Conservation (phyloP, 2,888 invertebrate species). For the Tipula helvola region DNA sequence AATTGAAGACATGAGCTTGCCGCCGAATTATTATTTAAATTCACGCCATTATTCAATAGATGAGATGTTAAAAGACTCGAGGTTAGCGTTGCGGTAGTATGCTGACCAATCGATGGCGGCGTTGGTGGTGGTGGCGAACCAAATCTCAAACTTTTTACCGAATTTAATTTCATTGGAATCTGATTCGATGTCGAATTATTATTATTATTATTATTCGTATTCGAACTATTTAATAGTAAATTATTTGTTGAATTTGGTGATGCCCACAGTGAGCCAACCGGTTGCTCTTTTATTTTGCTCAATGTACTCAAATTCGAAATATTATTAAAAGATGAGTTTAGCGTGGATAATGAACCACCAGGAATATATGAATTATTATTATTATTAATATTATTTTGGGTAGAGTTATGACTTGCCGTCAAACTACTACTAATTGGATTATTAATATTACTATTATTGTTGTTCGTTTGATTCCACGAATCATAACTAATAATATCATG, state of each 20-base stretch:
- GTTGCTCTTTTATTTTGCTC: constrained; percentile 12
- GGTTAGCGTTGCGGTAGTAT: neutral
- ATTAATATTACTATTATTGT: neutral
- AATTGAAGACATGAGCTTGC: constrained; percentile 43
- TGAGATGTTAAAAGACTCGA: neutral
- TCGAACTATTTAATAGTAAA: constrained; percentile 8
- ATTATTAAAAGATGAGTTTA: neutral
- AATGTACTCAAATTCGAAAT: neutral
- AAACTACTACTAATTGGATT: neutral
- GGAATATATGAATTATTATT: constrained; percentile 8
- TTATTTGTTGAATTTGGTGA: constrained; percentile 12
- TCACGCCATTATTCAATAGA: neutral
- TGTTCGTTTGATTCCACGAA: constrained; percentile 6
- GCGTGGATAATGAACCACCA: neutral
- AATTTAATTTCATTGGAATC: constrained; percentile 12
- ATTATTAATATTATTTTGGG: neutral
- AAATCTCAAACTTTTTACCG: constrained; percentile 11
- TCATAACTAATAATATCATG: constrained; percentile 27
- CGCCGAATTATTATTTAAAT: constrained; percentile 21
- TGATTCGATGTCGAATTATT: constrained; percentile 11
- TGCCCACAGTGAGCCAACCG: constrained; percentile 19
- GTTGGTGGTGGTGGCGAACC: constrained; percentile 14
- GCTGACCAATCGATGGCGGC: constrained; percentile 11
- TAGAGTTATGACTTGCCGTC: neutral
- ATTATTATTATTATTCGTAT: constrained; percentile 14